Evolutionary conservation across 2,888 invertebrate genomes (phyloP).

Genomic region (Philhelius pedissequus): DNA sequence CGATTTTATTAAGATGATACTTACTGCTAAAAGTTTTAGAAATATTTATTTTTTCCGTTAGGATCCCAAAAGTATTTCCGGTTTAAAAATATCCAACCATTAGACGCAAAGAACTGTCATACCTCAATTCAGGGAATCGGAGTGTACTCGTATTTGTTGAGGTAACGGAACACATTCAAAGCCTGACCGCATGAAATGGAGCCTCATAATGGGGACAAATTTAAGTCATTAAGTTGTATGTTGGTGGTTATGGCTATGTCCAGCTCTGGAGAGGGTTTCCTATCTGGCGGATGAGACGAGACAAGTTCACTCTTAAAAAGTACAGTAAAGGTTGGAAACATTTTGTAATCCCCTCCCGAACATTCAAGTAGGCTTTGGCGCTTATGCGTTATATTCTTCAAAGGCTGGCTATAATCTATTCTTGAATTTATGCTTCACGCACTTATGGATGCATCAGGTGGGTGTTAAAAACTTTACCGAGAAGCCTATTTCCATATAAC

Average conservation of each 20-base stretch:
- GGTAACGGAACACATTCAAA: neutral
- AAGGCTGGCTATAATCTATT: neutral
- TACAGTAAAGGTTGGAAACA: slow-evolving; percentile 25
- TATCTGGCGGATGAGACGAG: neutral
- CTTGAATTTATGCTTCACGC: neutral
- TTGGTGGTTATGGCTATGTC: slow-evolving; percentile 6
- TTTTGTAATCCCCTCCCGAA: slow-evolving; percentile 3
- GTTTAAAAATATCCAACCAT: too few species aligned
- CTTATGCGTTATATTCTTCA: neutral
- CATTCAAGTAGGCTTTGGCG: neutral
- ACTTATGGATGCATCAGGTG: neutral
- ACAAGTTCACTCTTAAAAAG: slow-evolving; percentile 37
- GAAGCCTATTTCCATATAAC: neutral
- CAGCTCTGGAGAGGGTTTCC: neutral
- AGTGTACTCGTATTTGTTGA: neutral
- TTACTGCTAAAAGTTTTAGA: too few species aligned
- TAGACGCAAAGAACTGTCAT: too few species aligned
- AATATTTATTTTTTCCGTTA: too few species aligned
- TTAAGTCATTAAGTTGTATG: slow-evolving; percentile 31
- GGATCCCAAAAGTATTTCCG: too few species aligned
- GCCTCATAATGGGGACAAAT: slow-evolving; percentile 21
- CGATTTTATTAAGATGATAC: too few species aligned
- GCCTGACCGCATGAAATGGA: slow-evolving; percentile 31
- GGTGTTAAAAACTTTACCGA: neutral
- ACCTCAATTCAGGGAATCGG: neutral